Conservation (phyloP, 2,113 vertebrate genomes). For the Brienomyrus brachyistius region DNA sequence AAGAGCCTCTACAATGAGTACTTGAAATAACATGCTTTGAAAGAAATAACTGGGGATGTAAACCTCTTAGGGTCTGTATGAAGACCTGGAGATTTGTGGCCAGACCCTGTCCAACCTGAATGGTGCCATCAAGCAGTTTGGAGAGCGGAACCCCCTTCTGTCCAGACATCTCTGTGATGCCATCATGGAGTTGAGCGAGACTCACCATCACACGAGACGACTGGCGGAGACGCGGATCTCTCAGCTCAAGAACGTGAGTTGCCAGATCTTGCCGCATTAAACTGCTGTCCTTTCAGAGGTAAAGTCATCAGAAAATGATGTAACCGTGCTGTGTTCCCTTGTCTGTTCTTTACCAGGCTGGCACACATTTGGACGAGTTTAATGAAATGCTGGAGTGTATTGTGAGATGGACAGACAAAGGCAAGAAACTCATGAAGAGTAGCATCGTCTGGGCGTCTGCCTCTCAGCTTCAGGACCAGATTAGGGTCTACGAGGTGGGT, state of each 20-base stretch:
- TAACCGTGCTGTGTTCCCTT: not conserved
- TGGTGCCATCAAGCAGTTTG: slow-evolving; percentile 73
- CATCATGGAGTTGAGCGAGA: slow-evolving; percentile 70
- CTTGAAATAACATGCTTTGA: not conserved
- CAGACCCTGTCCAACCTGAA: slow-evolving; percentile 73
- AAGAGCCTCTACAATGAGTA: not conserved
- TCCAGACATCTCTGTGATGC: slow-evolving; percentile 74
- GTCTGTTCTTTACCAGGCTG: slow-evolving; percentile 53
- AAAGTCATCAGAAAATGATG: not conserved
- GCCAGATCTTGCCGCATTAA: not conserved
- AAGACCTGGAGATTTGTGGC: slow-evolving; percentile 74
- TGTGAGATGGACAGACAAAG: slow-evolving; percentile 83
- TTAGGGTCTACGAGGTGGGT: slow-evolving; percentile 79
- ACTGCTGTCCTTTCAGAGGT: not conserved
- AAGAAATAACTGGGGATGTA: not conserved
- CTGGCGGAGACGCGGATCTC: slow-evolving; percentile 72
- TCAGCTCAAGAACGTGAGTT: slow-evolving; percentile 75
- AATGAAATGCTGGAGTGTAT: slow-evolving; percentile 80
- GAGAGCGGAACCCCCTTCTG: slow-evolving; percentile 67
- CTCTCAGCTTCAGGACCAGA: slow-evolving; percentile 80
- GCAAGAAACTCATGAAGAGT: slow-evolving; percentile 71
- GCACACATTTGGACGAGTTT: slow-evolving; percentile 80
- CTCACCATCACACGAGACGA: slow-evolving; percentile 73
- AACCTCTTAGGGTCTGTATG: slow-evolving; percentile 63
- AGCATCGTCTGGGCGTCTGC: slow-evolving; percentile 82